Conservation (phyloP, 2,888 invertebrate species). For the Blomia tropicalis region DNA sequence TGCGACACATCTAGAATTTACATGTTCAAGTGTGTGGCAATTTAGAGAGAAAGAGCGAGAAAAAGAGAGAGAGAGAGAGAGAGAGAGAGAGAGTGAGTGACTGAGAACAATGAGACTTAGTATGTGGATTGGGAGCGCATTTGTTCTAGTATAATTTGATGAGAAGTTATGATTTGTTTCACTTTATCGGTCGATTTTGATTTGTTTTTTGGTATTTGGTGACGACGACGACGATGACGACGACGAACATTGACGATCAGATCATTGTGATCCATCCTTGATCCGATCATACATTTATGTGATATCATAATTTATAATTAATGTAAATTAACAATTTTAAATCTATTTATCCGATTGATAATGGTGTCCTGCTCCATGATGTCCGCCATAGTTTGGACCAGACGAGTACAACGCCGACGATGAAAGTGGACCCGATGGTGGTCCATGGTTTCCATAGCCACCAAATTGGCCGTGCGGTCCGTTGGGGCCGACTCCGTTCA, state of each 20-base stretch:
- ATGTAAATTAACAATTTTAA: background rate
- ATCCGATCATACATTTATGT: too few species aligned
- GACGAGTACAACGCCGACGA: background rate
- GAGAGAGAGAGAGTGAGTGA: background rate
- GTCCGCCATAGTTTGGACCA: background rate
- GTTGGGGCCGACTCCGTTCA: background rate
- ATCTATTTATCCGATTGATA: background rate
- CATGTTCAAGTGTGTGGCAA: too few species aligned
- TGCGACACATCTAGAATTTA: too few species aligned
- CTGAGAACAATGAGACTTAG: background rate
- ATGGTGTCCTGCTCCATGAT: background rate
- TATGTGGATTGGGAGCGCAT: background rate
- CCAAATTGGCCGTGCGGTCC: too few species aligned
- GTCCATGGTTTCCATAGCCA: background rate
- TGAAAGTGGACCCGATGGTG: background rate
- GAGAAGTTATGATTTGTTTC: too few species aligned
- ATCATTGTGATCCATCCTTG: too few species aligned
- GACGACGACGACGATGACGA: background rate
- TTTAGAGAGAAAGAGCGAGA: too few species aligned
- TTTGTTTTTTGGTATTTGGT: background rate
- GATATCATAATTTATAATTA: too few species aligned
- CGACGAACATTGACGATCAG: too few species aligned
- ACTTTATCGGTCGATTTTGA: too few species aligned
- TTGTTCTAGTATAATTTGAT: too few species aligned
- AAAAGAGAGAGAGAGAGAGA: background rate